These are phyloP conservation scores for Petrosia ficiformis DNA, from an alignment of 37 sponge, comb jelly and placozoan genomes.

Conservation along the genomic window DNA sequence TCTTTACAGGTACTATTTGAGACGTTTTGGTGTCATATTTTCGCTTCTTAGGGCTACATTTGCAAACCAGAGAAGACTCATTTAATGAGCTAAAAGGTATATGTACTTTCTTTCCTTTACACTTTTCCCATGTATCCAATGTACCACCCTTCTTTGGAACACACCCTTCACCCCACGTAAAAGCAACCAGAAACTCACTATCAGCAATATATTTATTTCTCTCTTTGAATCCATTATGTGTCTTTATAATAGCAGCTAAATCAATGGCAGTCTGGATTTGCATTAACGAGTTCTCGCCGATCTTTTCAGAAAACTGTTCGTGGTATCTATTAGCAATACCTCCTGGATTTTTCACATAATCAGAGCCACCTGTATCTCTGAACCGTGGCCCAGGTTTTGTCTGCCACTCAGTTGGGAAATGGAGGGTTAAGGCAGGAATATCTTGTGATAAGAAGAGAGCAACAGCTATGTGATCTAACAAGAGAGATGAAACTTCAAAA, in stretches of 20 bases:
- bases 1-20: too few species aligned
- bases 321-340: constrained; percentile 17
- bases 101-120: constrained; percentile 21
- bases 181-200: constrained; percentile 35
- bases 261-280: constrained; percentile 18
- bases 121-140: constrained; percentile 32
- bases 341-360: constrained; percentile 14
- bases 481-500: background rate
- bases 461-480: constrained; percentile 48
- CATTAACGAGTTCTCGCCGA: constrained; percentile 19
- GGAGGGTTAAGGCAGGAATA: constrained; percentile 16
- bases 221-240: constrained; percentile 31
- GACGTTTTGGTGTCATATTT: too few species aligned
- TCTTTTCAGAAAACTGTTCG: background rate
- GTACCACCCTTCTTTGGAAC: constrained; percentile 41
- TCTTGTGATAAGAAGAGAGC: constrained; percentile 10
- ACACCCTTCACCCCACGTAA: constrained; percentile 31
- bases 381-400: background rate
- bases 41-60: too few species aligned
- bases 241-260: background rate
- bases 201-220: constrained; percentile 25
- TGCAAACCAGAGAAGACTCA: too few species aligned
- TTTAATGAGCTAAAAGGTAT: constrained; percentile 20
- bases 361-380: background rate
- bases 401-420: constrained; percentile 10